Evolutionary conservation across 1,140 invertebrate genomes (phyloP).

Genomic region (Metaphire vulgaris): DNA sequence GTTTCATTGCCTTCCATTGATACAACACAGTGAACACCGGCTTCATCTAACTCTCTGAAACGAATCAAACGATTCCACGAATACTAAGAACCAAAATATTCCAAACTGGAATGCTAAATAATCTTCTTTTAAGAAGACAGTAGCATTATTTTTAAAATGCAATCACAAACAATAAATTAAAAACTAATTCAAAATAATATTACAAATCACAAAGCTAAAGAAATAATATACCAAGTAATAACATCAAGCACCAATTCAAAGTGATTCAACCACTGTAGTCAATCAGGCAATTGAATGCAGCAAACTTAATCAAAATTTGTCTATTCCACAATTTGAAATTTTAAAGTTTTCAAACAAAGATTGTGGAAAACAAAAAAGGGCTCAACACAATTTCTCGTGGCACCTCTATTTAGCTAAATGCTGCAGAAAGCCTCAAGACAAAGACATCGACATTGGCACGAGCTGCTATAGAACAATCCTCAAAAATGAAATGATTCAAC

Average conservation of each 20-base stretch:
- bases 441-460: too few species aligned
- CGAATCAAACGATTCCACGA: background rate
- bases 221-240: constrained; percentile 5
- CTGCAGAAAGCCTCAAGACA: too few species aligned
- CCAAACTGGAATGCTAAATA: constrained; percentile 3
- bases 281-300: background rate
- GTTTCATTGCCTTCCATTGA: constrained; percentile 57
- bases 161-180: background rate
- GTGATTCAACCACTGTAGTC: background rate
- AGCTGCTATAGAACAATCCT: too few species aligned
- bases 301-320: too few species aligned
- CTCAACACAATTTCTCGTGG: too few species aligned
- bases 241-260: background rate
- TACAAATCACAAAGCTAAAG: constrained; percentile 1
- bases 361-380: too few species aligned
- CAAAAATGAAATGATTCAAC: too few species aligned
- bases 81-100: background rate
- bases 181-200: background rate
- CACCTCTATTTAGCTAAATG: too few species aligned
- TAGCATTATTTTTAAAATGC: background rate
- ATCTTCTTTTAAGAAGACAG: background rate
- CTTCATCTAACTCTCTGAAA: constrained; percentile 53
- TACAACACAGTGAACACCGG: constrained; percentile 55
- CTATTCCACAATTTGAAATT: too few species aligned
- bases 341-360: too few species aligned